A percentile compares a stretch with the other conserved stretches of the same genome.
Conservation (phyloP, 2,888 invertebrate genomes). For the Amphiduros pacificus region DNA sequence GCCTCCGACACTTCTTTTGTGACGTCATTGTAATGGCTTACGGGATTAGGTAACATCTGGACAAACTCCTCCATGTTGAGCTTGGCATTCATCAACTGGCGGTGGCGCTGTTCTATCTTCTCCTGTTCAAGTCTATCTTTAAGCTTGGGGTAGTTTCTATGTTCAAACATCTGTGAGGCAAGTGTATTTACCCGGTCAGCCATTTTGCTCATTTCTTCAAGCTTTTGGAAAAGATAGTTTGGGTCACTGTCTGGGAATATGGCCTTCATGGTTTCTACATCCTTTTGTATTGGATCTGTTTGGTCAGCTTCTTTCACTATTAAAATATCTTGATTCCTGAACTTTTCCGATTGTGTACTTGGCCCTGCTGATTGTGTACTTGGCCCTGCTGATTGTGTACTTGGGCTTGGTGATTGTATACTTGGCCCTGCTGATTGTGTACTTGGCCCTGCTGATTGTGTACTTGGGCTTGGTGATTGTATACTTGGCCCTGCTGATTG, state of each 20-base stretch:
- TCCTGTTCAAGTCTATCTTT: slow-evolving; percentile 37
- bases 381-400: too few relatives aligned
- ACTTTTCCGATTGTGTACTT: neutral
- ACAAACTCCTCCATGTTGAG: slow-evolving; percentile 41
- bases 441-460: too few relatives aligned
- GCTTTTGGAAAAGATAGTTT: slow-evolving; percentile 42
- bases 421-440: neutral
- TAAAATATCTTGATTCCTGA: neutral
- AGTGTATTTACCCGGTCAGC: slow-evolving; percentile 38
- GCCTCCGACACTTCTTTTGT: slow-evolving; percentile 35
- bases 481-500: too few relatives aligned
- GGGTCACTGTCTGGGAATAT: slow-evolving; percentile 54
- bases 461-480: too few relatives aligned
- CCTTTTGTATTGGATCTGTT: too few relatives aligned
- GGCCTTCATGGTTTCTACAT: slow-evolving; percentile 40
- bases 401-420: too few relatives aligned
- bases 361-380: too few relatives aligned
- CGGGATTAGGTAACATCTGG: slow-evolving; percentile 48
- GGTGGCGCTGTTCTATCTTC: slow-evolving; percentile 28
- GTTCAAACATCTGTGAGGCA: slow-evolving; percentile 42
- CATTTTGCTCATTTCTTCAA: slow-evolving; percentile 33
- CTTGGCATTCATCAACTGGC: slow-evolving; percentile 30
- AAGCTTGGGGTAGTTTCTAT: slow-evolving; percentile 42
- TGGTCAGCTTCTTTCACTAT: too few relatives aligned
- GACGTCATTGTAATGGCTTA: slow-evolving; percentile 37